Percentiles rank a stretch among this genome's conserved stretches.
phyloP scores from a whole-genome alignment of 2,797 vertebrate genomes.

The Tinamus major region DNA sequence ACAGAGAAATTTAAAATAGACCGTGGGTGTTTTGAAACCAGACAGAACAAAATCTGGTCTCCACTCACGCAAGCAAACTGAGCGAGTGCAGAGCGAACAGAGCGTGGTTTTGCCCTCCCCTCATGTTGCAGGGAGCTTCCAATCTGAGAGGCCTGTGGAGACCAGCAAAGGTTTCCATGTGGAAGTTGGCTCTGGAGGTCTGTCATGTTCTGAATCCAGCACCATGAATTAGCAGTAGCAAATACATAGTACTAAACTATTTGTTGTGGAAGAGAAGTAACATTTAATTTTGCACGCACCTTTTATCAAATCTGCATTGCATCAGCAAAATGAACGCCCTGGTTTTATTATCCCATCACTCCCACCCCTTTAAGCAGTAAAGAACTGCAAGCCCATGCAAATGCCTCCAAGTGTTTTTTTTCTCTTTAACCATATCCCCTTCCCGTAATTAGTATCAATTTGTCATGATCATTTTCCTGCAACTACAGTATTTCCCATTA shows the following conservation, averaged over 20 bases:
- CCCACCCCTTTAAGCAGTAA: background rate
- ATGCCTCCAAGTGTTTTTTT: background rate
- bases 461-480: background rate
- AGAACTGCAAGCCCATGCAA: background rate
- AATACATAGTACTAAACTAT: background rate
- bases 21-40: background rate
- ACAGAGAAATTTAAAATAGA: slow-evolving; percentile 1
- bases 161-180: background rate
- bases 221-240: background rate
- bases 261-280: background rate
- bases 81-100: background rate
- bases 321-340: background rate
- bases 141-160: background rate
- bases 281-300: background rate
- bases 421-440: background rate
- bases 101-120: background rate
- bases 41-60: background rate
- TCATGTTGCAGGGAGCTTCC: background rate
- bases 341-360: background rate
- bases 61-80: background rate
- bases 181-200: slow-evolving; percentile 5
- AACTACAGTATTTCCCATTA: background rate
- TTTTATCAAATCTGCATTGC: background rate
- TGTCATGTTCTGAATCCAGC: background rate
- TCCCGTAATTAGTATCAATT: background rate